Evolutionary conservation across 2,888 invertebrate species (phyloP).

Genomic region (Cataglyphis albicans): DNA sequence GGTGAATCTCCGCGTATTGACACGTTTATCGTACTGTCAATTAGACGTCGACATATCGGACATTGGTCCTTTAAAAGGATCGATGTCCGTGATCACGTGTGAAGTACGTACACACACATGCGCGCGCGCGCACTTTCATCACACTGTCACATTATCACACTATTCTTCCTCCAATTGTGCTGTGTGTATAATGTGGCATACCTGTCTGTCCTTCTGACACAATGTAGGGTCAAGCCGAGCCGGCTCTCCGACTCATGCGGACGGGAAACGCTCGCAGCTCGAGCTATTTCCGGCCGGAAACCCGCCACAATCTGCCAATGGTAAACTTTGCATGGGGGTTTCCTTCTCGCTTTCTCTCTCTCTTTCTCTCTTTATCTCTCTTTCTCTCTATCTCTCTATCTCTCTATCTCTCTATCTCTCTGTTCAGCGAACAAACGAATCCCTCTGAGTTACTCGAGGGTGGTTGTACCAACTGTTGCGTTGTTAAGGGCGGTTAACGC

Average conservation of each 20-base stretch:
- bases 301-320: constrained; percentile 92
- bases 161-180: constrained; percentile 60
- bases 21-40: constrained; percentile 4
- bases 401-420: constrained; percentile 16
- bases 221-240: constrained; percentile 86
- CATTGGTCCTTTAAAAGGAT: neutral
- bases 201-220: constrained; percentile 84
- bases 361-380: constrained; percentile 31
- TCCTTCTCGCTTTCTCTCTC: constrained; percentile 54
- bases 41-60: neutral
- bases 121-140: constrained; percentile 5
- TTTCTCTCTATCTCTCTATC: constrained; percentile 13
- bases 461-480: constrained; percentile 33
- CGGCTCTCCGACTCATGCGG: constrained; percentile 90
- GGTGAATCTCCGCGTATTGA: neutral
- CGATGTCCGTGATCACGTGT: constrained; percentile 5
- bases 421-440: constrained; percentile 50
- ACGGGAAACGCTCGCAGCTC: constrained; percentile 91
- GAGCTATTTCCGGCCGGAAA: constrained; percentile 89
- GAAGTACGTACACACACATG: neutral
- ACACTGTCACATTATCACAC: constrained; percentile 44
- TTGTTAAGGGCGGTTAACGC: constrained; percentile 4
- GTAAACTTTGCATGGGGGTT: constrained; percentile 88
- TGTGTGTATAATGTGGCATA: constrained; percentile 80
- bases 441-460: constrained; percentile 44